Percentiles rank a stretch among this genome's conserved stretches.
These are phyloP conservation scores for Papilio demoleus DNA, from an alignment of 2,888 invertebrate species.

Conservation along the genomic window DNA sequence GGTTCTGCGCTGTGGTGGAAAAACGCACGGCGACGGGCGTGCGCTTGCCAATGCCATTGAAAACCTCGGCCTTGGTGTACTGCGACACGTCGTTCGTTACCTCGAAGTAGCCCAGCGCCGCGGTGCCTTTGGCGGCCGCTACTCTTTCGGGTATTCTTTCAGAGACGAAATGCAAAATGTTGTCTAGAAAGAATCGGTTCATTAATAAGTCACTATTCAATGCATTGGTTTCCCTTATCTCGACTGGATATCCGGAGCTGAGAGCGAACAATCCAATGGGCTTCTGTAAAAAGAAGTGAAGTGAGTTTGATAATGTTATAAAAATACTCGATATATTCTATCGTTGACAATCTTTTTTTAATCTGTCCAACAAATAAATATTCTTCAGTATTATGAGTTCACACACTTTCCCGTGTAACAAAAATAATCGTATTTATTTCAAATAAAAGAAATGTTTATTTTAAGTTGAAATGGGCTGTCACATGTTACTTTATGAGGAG, in stretches of 20 bases:
- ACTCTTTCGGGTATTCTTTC: slow-evolving; percentile 95
- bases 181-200: slow-evolving; percentile 80
- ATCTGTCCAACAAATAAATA: too few relatives aligned
- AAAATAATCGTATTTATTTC: too few relatives aligned
- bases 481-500: too few relatives aligned
- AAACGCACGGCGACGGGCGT: slow-evolving; percentile 81
- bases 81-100: slow-evolving; percentile 88
- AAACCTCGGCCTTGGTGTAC: slow-evolving; percentile 81
- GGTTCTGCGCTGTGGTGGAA: slow-evolving; percentile 84
- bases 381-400: too few relatives aligned
- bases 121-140: slow-evolving; percentile 94
- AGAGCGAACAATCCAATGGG: slow-evolving; percentile 41
- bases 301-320: too few relatives aligned
- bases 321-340: too few relatives aligned
- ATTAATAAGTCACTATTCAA: slow-evolving; percentile 43
- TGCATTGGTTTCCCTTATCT: slow-evolving; percentile 40
- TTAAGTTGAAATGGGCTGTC: too few relatives aligned
- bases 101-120: slow-evolving; percentile 90
- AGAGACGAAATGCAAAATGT: slow-evolving; percentile 88
- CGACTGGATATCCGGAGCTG: slow-evolving; percentile 42
- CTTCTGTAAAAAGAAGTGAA: slow-evolving; percentile 32
- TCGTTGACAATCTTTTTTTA: too few relatives aligned
- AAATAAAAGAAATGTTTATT: too few relatives aligned
- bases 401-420: too few relatives aligned
- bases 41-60: slow-evolving; percentile 79